A percentile compares a stretch with the other conserved stretches of the same genome.
These are phyloP conservation scores for Desmodus rotundus DNA, from an alignment of 2,113 vertebrate species.

Conservation along the genomic window DNA sequence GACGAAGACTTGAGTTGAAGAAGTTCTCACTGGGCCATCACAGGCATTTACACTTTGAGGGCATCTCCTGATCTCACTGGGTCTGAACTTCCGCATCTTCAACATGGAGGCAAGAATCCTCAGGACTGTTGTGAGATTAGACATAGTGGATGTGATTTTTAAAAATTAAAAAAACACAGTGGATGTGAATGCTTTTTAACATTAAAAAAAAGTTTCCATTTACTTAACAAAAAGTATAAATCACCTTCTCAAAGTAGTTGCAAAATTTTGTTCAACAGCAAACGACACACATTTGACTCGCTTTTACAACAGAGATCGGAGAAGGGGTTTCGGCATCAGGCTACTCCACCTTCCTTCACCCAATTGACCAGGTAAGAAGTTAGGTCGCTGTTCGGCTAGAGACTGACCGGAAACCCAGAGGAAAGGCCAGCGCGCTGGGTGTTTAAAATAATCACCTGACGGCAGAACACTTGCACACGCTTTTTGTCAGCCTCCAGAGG, in stretches of 20 bases:
- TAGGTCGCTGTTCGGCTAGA: conserved; percentile 38
- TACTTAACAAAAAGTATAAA: not conserved
- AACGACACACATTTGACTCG: not conserved
- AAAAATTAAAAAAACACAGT: not conserved
- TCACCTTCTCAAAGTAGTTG: not conserved
- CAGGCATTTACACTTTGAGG: not conserved
- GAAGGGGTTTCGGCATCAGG: conserved; percentile 18
- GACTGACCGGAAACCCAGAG: not conserved
- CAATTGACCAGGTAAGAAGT: conserved; percentile 56
- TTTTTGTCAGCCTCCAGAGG: not conserved
- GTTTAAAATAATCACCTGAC: conserved; percentile 54
- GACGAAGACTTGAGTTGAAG: not conserved
- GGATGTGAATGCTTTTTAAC: conserved; percentile 22
- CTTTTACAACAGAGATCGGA: not conserved
- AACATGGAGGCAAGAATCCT: not conserved
- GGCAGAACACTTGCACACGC: conserved; percentile 28
- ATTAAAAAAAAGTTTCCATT: conserved; percentile 9
- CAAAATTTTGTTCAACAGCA: not conserved
- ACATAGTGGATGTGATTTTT: not conserved
- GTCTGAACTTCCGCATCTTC: conserved; percentile 30
- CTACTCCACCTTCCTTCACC: too few relatives aligned
- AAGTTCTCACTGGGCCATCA: not conserved
- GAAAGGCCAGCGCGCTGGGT: not conserved
- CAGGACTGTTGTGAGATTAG: too few relatives aligned
- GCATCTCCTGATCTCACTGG: not conserved